phyloP scores from a whole-genome alignment of 1,140 invertebrate species.

The Euura saliciscinereae region DNA sequence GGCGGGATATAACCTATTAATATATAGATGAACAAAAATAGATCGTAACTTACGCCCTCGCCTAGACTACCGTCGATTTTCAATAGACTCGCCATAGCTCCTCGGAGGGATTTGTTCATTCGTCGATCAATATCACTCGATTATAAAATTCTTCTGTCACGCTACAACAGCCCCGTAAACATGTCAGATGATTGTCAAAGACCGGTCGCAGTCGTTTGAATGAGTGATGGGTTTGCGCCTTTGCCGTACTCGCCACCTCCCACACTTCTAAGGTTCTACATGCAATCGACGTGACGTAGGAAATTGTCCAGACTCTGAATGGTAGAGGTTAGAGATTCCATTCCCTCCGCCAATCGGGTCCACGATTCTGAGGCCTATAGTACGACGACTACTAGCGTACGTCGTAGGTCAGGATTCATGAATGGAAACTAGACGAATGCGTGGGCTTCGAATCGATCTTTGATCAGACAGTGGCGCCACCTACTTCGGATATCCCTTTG shows the following conservation, averaged over 20 bases:
- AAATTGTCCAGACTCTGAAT: neutral
- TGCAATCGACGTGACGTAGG: neutral
- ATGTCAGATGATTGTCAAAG: neutral
- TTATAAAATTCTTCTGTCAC: no score
- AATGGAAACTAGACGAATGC: neutral
- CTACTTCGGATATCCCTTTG: no score
- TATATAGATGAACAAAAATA: conserved; percentile 14
- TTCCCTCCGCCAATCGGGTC: neutral
- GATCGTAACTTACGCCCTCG: conserved; percentile 63
- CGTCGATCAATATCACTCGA: neutral
- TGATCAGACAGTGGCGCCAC: no score
- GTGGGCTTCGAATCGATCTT: neutral
- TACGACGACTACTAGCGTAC: neutral
- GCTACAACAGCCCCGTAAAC: neutral
- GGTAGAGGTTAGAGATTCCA: neutral
- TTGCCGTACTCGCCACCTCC: no score
- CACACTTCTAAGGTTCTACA: neutral
- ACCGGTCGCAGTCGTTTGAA: neutral
- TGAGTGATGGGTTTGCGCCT: neutral
- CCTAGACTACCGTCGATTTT: conserved; percentile 70
- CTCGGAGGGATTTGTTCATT: conserved; percentile 7
- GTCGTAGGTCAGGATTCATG: neutral
- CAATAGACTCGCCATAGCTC: conserved; percentile 42
- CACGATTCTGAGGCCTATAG: neutral
- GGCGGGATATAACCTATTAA: neutral